A percentile compares a stretch with the other conserved stretches of the same genome.
Evolutionary conservation across 1,140 invertebrate species (phyloP).

Genomic region (Tachypleus tridentatus): DNA sequence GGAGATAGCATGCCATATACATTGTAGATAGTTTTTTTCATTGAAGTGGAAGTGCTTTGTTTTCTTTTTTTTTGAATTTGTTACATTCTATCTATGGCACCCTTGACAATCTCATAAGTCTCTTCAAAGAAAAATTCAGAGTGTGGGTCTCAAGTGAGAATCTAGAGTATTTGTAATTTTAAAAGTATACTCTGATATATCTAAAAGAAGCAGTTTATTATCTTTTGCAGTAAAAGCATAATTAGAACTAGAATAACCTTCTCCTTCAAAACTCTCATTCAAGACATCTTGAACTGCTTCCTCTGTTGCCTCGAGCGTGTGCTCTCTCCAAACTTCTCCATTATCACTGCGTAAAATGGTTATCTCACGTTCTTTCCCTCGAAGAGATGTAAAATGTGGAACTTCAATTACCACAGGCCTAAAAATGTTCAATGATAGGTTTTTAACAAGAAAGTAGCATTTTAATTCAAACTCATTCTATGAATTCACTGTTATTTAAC

Average conservation of each 20-base stretch:
- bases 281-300: conserved; percentile 94
- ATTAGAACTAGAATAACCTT: conserved; percentile 45
- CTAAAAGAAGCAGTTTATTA: too few species aligned
- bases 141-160: background rate
- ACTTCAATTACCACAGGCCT: conserved; percentile 96
- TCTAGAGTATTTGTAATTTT: conserved; percentile 10
- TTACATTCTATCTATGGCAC: too few species aligned
- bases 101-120: too few species aligned
- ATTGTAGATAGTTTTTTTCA: too few species aligned
- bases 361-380: conserved; percentile 93
- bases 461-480: too few species aligned
- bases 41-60: too few species aligned
- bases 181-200: background rate
- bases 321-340: conserved; percentile 96
- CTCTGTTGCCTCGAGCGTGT: conserved; percentile 90
- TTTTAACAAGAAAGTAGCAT: too few species aligned
- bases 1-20: too few species aligned
- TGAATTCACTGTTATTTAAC: conserved; percentile 6
- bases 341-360: conserved; percentile 94
- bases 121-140: too few species aligned
- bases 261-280: conserved; percentile 88
- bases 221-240: conserved; percentile 3
- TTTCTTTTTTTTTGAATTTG: too few species aligned
- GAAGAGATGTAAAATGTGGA: conserved; percentile 94
- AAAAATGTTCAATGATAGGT: conserved; percentile 24